Evolutionary conservation across 1,140 invertebrate genomes (phyloP), one percentile per base, ranked within the genome.

Genomic region (Eriosoma lanigerum): DNA sequence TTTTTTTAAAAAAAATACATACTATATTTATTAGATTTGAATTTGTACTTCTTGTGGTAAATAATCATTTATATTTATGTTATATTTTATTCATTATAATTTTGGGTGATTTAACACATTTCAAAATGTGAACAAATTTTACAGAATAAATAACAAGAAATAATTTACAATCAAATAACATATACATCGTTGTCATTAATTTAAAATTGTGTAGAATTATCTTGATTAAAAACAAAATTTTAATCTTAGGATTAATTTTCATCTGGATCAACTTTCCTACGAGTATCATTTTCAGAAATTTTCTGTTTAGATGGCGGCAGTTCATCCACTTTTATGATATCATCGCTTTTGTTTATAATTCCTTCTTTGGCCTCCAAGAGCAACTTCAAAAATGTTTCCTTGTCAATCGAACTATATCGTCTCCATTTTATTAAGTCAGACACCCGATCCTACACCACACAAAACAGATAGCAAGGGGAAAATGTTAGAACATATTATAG

Each of bases 241-340:
- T 24, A 60, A 24, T 24, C 13, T 19, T 78, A 8, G 56, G 56
- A 32, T 78, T 38, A 78, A 62, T 78, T 78, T 78, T 78, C 75
- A 19, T 78, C 75, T 60, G 75, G 75, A 78, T 78, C 75, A 48
- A 78, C 75, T 78, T 78, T 78, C 75, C 75, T 78, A 78, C 54
- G 75, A 60, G 75, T 78, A 62, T 78, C 75, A 29, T 78, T 78
- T 78, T 78, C 75, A 78, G 75, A 78, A 62, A 56, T 78, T 78
- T 78, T 60, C 21, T 78, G 75, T 46, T 78, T 78, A 78, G 75
- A 44, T 29, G 75, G 38, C 56, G 75, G 75, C 44, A 78, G 38
- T 46, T 78, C 56, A 48, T 78, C 75, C 75, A 78, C 75, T 78
- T 78, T 78, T n/a, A 78, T 78, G 38, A 78, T 78, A 78, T 78